These are phyloP conservation scores for Bembecia ichneumoniformis DNA, from an alignment of 2,888 invertebrate species.

Conservation along the genomic window DNA sequence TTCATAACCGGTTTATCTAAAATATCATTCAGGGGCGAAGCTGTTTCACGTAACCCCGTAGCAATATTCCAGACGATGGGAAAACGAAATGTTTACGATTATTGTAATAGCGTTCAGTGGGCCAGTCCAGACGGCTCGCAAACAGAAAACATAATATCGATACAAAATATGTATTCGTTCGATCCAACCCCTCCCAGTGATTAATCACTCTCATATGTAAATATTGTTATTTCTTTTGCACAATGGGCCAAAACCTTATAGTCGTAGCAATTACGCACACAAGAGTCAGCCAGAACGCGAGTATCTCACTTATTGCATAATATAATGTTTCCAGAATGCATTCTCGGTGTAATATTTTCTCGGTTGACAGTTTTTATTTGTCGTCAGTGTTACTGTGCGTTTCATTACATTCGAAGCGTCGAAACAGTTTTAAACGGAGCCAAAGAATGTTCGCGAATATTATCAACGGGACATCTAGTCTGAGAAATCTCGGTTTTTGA, in stretches of 20 bases:
- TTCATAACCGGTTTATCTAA: no score
- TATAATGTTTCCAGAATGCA: slow-evolving; percentile 7
- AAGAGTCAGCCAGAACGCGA: slow-evolving; percentile 7
- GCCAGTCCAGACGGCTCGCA: slow-evolving; percentile 17
- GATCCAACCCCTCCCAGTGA: neutral
- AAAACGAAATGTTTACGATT: neutral
- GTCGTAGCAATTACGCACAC: slow-evolving; percentile 6
- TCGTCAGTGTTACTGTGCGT: neutral
- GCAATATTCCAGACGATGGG: neutral
- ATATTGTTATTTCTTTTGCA: slow-evolving; percentile 6
- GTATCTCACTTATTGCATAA: slow-evolving; percentile 5
- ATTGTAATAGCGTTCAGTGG: neutral
- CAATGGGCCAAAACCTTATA: slow-evolving; percentile 7
- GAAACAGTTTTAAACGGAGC: no score
- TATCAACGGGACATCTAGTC: no score
- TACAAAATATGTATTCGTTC: no score
- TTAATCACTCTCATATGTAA: slow-evolving; percentile 10
- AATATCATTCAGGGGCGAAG: no score
- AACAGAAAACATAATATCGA: slow-evolving; percentile 11
- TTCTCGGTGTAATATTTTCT: slow-evolving; percentile 4
- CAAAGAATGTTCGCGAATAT: no score
- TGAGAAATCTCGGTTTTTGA: no score
- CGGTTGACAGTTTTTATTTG: slow-evolving; percentile 8
- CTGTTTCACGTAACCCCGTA: neutral
- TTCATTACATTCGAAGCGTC: no score